phyloP scores from a whole-genome alignment of 2,113 vertebrate genomes.

The Clarias macrocephalus region DNA sequence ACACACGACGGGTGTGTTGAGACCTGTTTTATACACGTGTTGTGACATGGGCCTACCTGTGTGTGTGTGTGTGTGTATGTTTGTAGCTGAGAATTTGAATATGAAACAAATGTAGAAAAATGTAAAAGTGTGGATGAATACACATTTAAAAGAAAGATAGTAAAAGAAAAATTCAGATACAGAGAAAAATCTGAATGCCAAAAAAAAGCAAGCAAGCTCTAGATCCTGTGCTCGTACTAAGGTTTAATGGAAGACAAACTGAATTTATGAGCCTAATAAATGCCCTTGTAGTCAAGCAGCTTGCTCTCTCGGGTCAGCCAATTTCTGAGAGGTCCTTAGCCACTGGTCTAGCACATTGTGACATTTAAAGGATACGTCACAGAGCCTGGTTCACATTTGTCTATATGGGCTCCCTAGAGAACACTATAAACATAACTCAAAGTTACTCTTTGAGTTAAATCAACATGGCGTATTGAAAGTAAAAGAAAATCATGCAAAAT shows the following conservation, averaged over 20 bases:
- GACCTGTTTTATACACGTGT: conserved; percentile 43
- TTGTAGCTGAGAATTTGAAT: conserved; percentile 3
- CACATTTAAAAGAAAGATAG: neutral
- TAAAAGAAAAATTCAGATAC: neutral
- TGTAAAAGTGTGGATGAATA: neutral
- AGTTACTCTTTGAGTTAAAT: neutral
- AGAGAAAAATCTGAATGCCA: neutral
- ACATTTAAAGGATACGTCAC: conserved; percentile 37
- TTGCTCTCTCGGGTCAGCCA: conserved; percentile 39
- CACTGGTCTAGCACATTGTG: conserved; percentile 7
- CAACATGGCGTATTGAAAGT: neutral
- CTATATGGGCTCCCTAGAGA: neutral
- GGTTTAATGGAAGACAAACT: conserved; percentile 52
- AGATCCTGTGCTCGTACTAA: neutral
- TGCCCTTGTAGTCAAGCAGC: conserved; percentile 14
- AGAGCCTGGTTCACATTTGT: neutral
- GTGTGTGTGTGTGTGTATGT: neutral
- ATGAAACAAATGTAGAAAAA: neutral
- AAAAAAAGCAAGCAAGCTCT: neutral
- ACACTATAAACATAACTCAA: neutral
- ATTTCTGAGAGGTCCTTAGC: conserved; percentile 40
- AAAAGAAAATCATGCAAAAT: neutral
- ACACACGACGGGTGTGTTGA: conserved; percentile 22
- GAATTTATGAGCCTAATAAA: conserved; percentile 53
- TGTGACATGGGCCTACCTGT: conserved; percentile 5